Percentiles rank a stretch among this genome's conserved stretches.
phyloP scores from a whole-genome alignment of 2,888 invertebrate species.

The Podabrus alpinus region DNA sequence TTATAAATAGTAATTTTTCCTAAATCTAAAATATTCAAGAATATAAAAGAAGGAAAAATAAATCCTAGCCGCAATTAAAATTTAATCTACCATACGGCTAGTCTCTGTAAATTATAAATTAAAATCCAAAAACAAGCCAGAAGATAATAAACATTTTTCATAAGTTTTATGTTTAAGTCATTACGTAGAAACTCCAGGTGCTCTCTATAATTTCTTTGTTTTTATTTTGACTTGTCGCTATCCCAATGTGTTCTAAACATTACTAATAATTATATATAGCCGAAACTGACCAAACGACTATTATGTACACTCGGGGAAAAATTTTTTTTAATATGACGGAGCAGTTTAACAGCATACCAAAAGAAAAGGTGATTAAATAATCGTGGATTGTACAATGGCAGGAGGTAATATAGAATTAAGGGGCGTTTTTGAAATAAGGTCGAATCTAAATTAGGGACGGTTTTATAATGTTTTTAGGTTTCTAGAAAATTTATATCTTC shows the following conservation, averaged over 20 bases:
- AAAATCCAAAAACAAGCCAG: neutral
- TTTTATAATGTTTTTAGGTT: conserved; percentile 40
- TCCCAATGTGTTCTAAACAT: conserved; percentile 39
- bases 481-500: conserved; percentile 43
- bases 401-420: conserved; percentile 35
- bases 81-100: neutral
- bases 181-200: conserved; percentile 32
- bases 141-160: conserved; percentile 30
- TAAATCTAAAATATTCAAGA: neutral
- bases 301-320: conserved; percentile 27
- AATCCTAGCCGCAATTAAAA: neutral
- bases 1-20: neutral
- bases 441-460: conserved; percentile 41
- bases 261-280: conserved; percentile 34
- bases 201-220: conserved; percentile 38
- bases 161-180: neutral
- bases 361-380: neutral
- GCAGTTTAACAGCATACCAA: neutral
- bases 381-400: conserved; percentile 29
- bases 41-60: neutral
- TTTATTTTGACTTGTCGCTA: conserved; percentile 37
- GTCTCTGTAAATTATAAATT: neutral
- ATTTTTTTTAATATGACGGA: conserved; percentile 1
- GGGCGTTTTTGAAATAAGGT: conserved; percentile 35
- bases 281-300: conserved; percentile 22